Conservation (phyloP, 2,888 invertebrate genomes). For the Brassicogethes aeneus region DNA sequence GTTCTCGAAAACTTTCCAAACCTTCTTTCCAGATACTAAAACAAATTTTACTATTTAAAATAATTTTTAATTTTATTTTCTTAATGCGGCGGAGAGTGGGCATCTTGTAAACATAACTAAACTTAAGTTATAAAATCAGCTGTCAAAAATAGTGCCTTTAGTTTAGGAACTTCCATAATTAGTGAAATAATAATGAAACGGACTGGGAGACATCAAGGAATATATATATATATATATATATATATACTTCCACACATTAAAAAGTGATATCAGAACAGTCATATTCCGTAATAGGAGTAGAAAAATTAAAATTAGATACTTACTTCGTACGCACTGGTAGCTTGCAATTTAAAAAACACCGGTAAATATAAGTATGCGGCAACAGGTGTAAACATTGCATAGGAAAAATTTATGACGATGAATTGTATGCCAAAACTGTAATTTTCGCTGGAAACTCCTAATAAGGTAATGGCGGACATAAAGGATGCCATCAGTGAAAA, state of each 20-base stretch:
- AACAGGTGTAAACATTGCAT: constrained; percentile 67
- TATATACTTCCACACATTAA: no score
- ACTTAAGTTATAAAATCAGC: no score
- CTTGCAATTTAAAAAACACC: constrained; percentile 74
- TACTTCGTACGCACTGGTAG: constrained; percentile 83
- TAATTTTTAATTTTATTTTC: neutral
- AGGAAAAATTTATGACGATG: constrained; percentile 66
- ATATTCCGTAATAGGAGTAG: no score
- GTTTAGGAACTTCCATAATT: neutral
- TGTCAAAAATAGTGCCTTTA: neutral
- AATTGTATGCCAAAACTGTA: constrained; percentile 79
- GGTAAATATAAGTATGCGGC: constrained; percentile 72
- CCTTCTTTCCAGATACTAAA: constrained; percentile 76
- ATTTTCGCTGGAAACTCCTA: constrained; percentile 84
- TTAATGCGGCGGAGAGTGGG: no score
- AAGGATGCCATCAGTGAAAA: constrained; percentile 91
- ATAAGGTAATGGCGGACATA: constrained; percentile 81
- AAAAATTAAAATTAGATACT: constrained; percentile 10
- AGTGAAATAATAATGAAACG: no score
- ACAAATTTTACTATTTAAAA: constrained; percentile 17
- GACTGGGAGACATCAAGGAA: no score
- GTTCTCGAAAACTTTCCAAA: constrained; percentile 71
- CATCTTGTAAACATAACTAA: no score
- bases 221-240: no score
- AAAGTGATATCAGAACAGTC: no score